phyloP scores from a whole-genome alignment of 2,797 vertebrate genomes.

The Sternarchorhynchus goeldii region DNA sequence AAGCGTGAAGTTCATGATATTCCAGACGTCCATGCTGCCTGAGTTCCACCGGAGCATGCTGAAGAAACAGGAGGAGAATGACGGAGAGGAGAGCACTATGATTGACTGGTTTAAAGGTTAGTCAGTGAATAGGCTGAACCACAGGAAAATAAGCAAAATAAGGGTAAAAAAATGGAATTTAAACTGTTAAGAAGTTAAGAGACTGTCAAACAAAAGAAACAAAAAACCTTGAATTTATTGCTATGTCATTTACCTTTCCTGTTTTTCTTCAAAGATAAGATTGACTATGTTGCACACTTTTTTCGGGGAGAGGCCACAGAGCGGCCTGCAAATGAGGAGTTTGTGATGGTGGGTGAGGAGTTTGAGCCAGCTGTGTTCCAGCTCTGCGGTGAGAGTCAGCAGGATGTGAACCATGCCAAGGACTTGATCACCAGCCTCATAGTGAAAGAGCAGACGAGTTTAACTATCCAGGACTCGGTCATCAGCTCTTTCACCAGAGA shows the following conservation, averaged over 20 bases:
- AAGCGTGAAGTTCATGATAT: conserved; percentile 83
- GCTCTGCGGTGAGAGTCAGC: conserved; percentile 76
- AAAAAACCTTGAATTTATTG: not conserved
- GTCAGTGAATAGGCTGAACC: not conserved
- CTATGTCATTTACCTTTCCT: not conserved
- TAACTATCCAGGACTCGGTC: conserved; percentile 65
- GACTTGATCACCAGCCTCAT: conserved; percentile 70
- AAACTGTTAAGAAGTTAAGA: too few species aligned
- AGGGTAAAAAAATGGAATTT: too few species aligned
- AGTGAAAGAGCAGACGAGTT: conserved; percentile 69
- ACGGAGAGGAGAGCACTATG: conserved; percentile 23
- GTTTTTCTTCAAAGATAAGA: conserved; percentile 24
- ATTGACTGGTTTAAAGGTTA: conserved; percentile 59
- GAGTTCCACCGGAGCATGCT: conserved; percentile 81
- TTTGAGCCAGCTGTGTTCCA: conserved; percentile 75
- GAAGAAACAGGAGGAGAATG: conserved; percentile 62
- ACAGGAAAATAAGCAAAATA: too few species aligned
- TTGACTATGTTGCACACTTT: not conserved
- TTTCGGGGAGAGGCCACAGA: conserved; percentile 27
- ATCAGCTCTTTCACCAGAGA: conserved; percentile 70
- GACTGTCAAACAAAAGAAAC: not conserved
- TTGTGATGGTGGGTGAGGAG: conserved; percentile 61
- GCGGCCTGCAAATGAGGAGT: fast-evolving
- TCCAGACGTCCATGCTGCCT: conserved; percentile 75
- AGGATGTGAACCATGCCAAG: conserved; percentile 61